phyloP scores from a whole-genome alignment of 2,888 invertebrate species.

The Margaritifera margaritifera region DNA sequence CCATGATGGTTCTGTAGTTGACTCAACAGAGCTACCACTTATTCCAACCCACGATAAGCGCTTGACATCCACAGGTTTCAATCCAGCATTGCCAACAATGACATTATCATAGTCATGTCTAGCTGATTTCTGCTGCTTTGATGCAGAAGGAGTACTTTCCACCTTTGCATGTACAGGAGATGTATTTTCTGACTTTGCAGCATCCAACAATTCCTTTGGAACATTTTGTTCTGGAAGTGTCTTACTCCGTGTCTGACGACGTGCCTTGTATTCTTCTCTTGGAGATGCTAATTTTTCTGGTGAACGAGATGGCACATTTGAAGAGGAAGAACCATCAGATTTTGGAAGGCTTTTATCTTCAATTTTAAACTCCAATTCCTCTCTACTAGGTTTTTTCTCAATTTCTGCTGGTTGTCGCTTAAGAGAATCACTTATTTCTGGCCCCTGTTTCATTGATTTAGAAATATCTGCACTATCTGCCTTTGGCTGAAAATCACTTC shows the following conservation, averaged over 20 bases:
- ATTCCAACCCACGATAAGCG: conserved; percentile 32
- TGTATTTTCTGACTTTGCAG: conserved; percentile 24
- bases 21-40: conserved; percentile 16
- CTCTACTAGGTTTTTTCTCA: conserved; percentile 3
- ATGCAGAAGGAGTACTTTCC: conserved; percentile 4
- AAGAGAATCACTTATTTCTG: conserved; percentile 2
- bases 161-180: not conserved
- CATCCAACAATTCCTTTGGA: conserved; percentile 38
- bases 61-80: conserved; percentile 25
- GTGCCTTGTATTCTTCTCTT: conserved; percentile 56
- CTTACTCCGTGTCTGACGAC: conserved; percentile 55
- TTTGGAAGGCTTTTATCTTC: conserved; percentile 1
- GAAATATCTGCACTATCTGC: not conserved
- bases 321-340: not conserved
- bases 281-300: conserved; percentile 51
- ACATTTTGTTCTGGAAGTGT: conserved; percentile 58
- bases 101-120: conserved; percentile 37
- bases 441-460: conserved; percentile 3
- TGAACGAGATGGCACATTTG: conserved; percentile 10
- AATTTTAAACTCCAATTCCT: no score
- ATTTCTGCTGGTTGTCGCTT: conserved; percentile 1
- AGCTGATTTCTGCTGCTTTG: not conserved
- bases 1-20: conserved; percentile 40
- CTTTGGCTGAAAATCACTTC: no score
- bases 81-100: conserved; percentile 8